Percentiles rank a stretch among this genome's conserved stretches.
These are phyloP conservation scores for Isurus oxyrinchus DNA, from an alignment of 2,113 vertebrate genomes.

Conservation along the genomic window DNA sequence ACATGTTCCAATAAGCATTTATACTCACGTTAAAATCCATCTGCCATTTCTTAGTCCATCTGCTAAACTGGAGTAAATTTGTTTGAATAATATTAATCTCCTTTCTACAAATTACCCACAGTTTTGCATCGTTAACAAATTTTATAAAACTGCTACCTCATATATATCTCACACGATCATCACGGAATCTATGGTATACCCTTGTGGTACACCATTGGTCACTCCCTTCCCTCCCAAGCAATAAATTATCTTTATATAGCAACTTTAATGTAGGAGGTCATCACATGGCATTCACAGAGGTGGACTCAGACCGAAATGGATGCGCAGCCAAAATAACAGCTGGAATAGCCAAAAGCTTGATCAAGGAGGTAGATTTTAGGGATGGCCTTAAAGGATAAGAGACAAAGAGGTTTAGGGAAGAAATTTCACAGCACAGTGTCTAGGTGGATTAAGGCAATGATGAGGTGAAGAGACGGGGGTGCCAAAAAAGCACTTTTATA, in stretches of 20 bases:
- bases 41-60: background rate
- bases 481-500: background rate
- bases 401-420: background rate
- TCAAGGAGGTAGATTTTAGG: background rate
- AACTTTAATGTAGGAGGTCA: background rate
- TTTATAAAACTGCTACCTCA: background rate
- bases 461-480: background rate
- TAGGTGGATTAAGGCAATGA: background rate
- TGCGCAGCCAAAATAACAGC: background rate
- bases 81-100: background rate
- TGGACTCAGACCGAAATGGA: background rate
- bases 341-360: background rate
- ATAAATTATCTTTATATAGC: background rate
- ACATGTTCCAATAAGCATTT: background rate
- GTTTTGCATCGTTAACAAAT: background rate
- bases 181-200: background rate
- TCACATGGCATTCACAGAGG: background rate
- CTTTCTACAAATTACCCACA: background rate
- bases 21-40: background rate
- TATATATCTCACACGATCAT: background rate
- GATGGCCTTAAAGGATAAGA: background rate
- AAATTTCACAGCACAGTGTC: background rate
- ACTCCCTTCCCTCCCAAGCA: background rate
- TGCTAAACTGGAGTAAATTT: background rate
- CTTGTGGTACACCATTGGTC: background rate